phyloP scores from a whole-genome alignment of 92 coral and sea anemone genomes.

The Muricea muricata region DNA sequence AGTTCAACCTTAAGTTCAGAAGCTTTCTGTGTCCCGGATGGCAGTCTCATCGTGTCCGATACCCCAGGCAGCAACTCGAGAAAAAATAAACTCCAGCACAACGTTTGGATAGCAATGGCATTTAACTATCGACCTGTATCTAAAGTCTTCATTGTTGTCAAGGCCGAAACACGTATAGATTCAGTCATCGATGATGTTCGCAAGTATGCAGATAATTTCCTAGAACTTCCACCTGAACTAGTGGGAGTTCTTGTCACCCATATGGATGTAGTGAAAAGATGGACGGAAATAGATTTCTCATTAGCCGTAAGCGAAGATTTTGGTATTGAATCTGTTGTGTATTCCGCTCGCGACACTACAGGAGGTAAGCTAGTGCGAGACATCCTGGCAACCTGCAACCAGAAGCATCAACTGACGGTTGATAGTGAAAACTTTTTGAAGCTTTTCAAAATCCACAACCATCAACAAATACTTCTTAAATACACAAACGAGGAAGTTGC shows the following conservation, averaged over 20 bases:
- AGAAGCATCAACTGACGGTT: slow-evolving; percentile 50
- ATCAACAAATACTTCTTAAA: slow-evolving; percentile 44
- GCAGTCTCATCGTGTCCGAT: slow-evolving; percentile 61
- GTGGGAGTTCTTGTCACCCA: slow-evolving; percentile 66
- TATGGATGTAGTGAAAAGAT: slow-evolving; percentile 56
- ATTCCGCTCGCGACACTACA: slow-evolving; percentile 13
- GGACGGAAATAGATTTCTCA: slow-evolving; percentile 37
- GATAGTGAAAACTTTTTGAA: slow-evolving; percentile 54
- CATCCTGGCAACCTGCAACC: slow-evolving; percentile 28
- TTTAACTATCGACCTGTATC: slow-evolving; percentile 61
- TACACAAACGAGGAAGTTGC: slow-evolving; percentile 58
- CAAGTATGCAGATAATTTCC: slow-evolving; percentile 56
- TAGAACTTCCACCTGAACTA: slow-evolving; percentile 59
- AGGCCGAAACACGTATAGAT: slow-evolving; percentile 59
- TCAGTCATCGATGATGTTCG: slow-evolving; percentile 56
- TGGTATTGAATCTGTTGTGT: slow-evolving; percentile 58
- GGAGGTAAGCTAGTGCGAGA: not conserved
- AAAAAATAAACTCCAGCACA: slow-evolving; percentile 58
- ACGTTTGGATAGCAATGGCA: slow-evolving; percentile 47
- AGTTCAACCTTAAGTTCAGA: slow-evolving; percentile 52
- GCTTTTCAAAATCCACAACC: slow-evolving; percentile 56
- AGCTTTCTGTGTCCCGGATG: slow-evolving; percentile 51
- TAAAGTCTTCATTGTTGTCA: slow-evolving; percentile 61
- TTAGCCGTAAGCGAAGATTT: slow-evolving; percentile 42
- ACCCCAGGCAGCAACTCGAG: slow-evolving; percentile 65